Percentiles rank a stretch among this genome's conserved stretches.
Conservation (phyloP, 2,888 invertebrate species). For the Lutraria lutraria region DNA sequence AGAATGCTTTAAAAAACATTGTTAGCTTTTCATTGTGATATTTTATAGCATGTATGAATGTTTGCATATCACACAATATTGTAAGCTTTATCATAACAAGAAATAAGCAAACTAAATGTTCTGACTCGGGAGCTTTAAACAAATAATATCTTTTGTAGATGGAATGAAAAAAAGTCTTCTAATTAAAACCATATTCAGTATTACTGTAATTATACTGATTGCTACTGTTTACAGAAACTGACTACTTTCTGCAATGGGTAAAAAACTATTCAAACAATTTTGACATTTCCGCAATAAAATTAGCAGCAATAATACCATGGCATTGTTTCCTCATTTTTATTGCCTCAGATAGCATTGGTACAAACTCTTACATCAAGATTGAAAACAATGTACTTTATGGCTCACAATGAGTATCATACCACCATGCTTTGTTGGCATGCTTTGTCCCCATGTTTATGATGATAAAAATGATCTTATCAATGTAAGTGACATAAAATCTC, state of each 20-base stretch:
- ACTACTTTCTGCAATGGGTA: background rate
- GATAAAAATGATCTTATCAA: constrained; percentile 24
- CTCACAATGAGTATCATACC: background rate
- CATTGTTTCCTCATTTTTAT: background rate
- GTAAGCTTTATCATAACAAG: too few species aligned
- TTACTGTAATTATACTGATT: too few species aligned
- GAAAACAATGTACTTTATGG: background rate
- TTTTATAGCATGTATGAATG: too few species aligned
- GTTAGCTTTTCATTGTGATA: too few species aligned
- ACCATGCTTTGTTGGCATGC: constrained; percentile 24
- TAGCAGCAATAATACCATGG: background rate
- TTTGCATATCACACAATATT: too few species aligned
- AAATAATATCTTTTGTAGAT: too few species aligned
- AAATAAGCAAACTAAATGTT: too few species aligned
- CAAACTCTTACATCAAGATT: background rate
- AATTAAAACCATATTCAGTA: too few species aligned
- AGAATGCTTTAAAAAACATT: too few species aligned
- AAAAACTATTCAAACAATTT: background rate
- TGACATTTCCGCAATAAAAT: background rate
- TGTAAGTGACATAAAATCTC: background rate
- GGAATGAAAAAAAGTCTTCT: too few species aligned
- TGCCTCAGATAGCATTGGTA: background rate
- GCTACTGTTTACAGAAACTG: too few species aligned
- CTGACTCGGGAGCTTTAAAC: too few species aligned
- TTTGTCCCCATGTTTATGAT: background rate